Conservation (phyloP, 2,797 vertebrate genomes). For the Crenuchus spilurus region DNA sequence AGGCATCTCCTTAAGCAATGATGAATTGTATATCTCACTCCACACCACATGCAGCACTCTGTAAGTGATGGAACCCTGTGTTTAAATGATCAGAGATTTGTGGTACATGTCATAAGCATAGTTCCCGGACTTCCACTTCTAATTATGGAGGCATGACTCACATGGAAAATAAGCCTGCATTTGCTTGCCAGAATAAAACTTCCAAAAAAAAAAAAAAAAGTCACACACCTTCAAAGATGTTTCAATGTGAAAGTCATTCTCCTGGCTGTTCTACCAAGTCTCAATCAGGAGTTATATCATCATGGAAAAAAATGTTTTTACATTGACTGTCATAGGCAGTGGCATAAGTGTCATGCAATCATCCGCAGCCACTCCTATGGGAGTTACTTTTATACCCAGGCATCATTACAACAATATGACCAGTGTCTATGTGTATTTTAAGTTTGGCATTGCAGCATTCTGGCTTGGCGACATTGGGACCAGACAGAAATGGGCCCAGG, state of each 20-base stretch:
- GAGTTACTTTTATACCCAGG: conserved; percentile 2
- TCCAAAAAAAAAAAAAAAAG: conserved; percentile 1
- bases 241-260: background rate
- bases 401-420: conserved; percentile 22
- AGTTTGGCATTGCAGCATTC: conserved; percentile 10
- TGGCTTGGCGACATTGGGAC: conserved; percentile 1
- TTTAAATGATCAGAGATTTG: background rate
- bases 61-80: background rate
- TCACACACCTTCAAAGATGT: background rate
- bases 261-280: background rate
- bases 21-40: background rate
- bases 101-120: background rate
- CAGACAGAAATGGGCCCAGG: conserved; percentile 21
- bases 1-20: background rate
- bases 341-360: background rate
- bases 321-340: background rate
- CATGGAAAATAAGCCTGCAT: background rate
- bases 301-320: conserved; percentile 31
- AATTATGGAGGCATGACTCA: conserved; percentile 33
- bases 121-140: conserved; percentile 8
- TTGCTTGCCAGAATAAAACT: background rate
- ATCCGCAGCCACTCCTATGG: background rate
- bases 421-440: conserved; percentile 40
- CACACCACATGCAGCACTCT: background rate
- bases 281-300: background rate